Percentiles rank a stretch among this genome's conserved stretches.
Evolutionary conservation across 1,140 invertebrate genomes (phyloP).

Genomic region (Glossosoma conforme): DNA sequence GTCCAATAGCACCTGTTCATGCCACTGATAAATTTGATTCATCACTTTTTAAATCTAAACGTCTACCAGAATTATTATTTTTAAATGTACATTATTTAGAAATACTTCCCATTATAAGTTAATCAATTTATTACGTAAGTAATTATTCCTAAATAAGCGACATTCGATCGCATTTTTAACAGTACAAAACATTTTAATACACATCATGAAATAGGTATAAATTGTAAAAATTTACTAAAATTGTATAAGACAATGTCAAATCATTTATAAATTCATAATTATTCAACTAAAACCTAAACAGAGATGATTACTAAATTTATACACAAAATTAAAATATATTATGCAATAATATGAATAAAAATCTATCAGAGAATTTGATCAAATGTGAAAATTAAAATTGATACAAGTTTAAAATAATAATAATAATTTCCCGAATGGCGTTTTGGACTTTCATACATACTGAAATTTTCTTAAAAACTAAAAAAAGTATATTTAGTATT

Average conservation of each 20-base stretch:
- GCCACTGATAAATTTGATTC: slow-evolving; percentile 30
- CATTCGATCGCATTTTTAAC: slow-evolving; percentile 19
- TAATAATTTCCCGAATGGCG: slow-evolving; percentile 16
- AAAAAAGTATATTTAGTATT: slow-evolving; percentile 27
- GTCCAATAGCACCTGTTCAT: slow-evolving; percentile 29
- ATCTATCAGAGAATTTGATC: slow-evolving; percentile 8
- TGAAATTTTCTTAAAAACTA: slow-evolving; percentile 32
- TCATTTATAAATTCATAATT: no score
- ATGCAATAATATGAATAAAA: slow-evolving; percentile 22
- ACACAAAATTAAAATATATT: slow-evolving; percentile 32
- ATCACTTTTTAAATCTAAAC: slow-evolving; percentile 22
- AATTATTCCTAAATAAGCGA: slow-evolving; percentile 22
- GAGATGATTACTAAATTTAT: slow-evolving; percentile 30
- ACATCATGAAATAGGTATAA: slow-evolving; percentile 15
- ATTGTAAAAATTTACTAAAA: slow-evolving; percentile 20
- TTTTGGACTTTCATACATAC: slow-evolving; percentile 29
- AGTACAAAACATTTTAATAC: slow-evolving; percentile 21
- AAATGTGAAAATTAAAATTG: slow-evolving; percentile 10
- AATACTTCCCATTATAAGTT: slow-evolving; percentile 6
- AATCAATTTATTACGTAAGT: slow-evolving; percentile 12
- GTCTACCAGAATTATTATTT: neutral
- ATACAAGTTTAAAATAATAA: slow-evolving; percentile 27
- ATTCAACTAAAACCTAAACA: slow-evolving; percentile 28
- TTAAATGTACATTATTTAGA: neutral
- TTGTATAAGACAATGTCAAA: slow-evolving; percentile 24